Evolutionary conservation across 1,140 invertebrate species (phyloP), one percentile per base, ranked within the genome.

Genomic region (Drosophila murphyi): DNA sequence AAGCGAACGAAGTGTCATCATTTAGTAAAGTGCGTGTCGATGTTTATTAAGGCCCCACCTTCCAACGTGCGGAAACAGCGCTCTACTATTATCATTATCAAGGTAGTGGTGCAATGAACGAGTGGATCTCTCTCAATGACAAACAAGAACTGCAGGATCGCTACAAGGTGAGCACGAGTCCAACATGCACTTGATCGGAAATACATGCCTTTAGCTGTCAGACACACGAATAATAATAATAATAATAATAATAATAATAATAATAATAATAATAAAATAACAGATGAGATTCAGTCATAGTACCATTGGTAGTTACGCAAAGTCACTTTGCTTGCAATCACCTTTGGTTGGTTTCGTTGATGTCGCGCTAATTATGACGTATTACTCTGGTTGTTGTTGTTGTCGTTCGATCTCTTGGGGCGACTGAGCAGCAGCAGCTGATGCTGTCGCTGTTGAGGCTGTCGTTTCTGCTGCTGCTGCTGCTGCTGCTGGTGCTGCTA

Each of bases 51-150:
- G 37, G 37, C 37, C 43, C 45, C 74, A 73, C 61, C 65, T 55
- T 73, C 54, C 48, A n/a, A 60, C 61, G 71, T 62, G 52, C 75
- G 62, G 61, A 75, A 68, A 52, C 35, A 28, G 43, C 31, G 34
- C 41, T 54, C 61, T 52, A 65, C 62, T 62, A 55, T 82, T 76
- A 72, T 82, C 72, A 57, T 82, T 72, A 72, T 82, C 69, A 57
- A 47, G 41, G 54, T 51, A 29, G 72, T 62, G 72, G 72, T 62
- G 72, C 83, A 87, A 87, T 80, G 80, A 87, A 85, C 85, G 76
- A 47, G 35, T 10, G 29, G 28, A 50, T 45, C 34, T 50, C 54
- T 48, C 41, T 64, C 41, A 57, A 41, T 71, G 75, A 52, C 12
- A 61, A 78, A 69, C 59, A 59, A 82, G 67, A 72, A 80, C 63